Conservation (phyloP, 2,797 vertebrate genomes). For the Buphagus erythrorhynchus region DNA sequence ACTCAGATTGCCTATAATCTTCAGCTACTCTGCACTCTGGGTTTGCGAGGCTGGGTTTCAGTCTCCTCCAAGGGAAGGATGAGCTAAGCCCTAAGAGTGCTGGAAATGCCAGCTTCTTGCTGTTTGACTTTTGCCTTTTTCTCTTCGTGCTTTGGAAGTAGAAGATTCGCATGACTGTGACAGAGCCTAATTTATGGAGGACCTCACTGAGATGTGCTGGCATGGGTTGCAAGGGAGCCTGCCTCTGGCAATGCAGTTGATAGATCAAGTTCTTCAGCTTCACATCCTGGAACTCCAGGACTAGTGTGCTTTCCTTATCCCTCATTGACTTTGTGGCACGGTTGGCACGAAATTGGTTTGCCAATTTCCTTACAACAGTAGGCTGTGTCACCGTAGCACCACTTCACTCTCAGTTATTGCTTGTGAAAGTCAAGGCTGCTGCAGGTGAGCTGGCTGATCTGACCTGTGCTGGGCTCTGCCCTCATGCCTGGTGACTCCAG, state of each 20-base stretch:
- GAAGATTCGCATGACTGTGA: not conserved
- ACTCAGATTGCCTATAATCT: not conserved
- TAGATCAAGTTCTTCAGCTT: conserved; percentile 18
- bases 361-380: not conserved
- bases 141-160: not conserved
- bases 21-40: not conserved
- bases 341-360: not conserved
- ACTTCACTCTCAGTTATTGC: not conserved
- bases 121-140: conserved; percentile 33
- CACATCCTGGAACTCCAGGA: not conserved
- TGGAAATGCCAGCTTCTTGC: conserved; percentile 17
- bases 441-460: not conserved
- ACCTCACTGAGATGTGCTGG: not conserved
- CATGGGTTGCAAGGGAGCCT: not conserved
- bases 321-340: not conserved
- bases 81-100: not conserved
- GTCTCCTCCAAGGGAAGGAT: not conserved
- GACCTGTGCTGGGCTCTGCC: not conserved
- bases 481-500: not conserved
- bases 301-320: not conserved
- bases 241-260: not conserved
- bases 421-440: not conserved
- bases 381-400: not conserved
- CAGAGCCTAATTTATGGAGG: conserved; percentile 4
- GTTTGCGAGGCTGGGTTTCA: not conserved